A percentile compares a stretch with the other conserved stretches of the same genome.
Evolutionary conservation across 2,113 vertebrate species (phyloP).

Genomic region (Blennius ocellaris): DNA sequence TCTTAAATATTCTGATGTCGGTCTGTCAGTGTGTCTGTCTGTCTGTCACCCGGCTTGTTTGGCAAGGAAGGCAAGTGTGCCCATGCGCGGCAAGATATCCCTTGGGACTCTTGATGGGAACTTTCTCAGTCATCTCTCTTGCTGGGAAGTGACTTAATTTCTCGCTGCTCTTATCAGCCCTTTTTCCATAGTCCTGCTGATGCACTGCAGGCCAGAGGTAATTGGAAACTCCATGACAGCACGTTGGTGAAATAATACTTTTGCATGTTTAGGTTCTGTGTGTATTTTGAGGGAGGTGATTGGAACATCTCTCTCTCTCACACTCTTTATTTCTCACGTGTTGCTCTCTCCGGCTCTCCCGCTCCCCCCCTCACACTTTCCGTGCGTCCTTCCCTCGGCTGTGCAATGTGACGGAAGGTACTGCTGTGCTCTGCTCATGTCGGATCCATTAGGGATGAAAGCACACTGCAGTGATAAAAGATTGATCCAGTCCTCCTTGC

Average conservation of each 20-base stretch:
- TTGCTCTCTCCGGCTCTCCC: conserved; percentile 33
- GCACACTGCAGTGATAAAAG: conserved; percentile 74
- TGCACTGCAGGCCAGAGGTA: conserved; percentile 44
- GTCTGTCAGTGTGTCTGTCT: conserved; percentile 39
- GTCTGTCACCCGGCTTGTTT: conserved; percentile 33
- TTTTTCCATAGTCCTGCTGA: conserved; percentile 44
- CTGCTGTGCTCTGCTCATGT: conserved; percentile 64
- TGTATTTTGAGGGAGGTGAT: conserved; percentile 44
- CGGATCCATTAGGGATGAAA: conserved; percentile 76
- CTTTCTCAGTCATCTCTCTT: conserved; percentile 58
- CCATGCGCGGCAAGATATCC: conserved; percentile 36
- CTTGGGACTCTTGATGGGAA: conserved; percentile 57
- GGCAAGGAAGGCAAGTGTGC: conserved; percentile 26
- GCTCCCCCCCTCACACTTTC: conserved; percentile 37
- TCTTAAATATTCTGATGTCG: conserved; percentile 29
- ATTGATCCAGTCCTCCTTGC: conserved; percentile 75
- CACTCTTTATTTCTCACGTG: conserved; percentile 18
- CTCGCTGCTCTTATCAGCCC: conserved; percentile 49
- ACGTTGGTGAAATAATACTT: conserved; percentile 50
- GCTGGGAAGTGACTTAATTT: conserved; percentile 63
- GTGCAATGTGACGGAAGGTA: conserved; percentile 70
- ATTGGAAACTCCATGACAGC: conserved; percentile 49
- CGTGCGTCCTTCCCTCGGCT: conserved; percentile 48
- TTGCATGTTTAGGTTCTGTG: conserved; percentile 36
- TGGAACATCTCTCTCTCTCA: conserved; percentile 25